These are phyloP conservation scores for Gobionotothen gibberifrons DNA, from an alignment of 2,797 vertebrate genomes.

Conservation along the genomic window DNA sequence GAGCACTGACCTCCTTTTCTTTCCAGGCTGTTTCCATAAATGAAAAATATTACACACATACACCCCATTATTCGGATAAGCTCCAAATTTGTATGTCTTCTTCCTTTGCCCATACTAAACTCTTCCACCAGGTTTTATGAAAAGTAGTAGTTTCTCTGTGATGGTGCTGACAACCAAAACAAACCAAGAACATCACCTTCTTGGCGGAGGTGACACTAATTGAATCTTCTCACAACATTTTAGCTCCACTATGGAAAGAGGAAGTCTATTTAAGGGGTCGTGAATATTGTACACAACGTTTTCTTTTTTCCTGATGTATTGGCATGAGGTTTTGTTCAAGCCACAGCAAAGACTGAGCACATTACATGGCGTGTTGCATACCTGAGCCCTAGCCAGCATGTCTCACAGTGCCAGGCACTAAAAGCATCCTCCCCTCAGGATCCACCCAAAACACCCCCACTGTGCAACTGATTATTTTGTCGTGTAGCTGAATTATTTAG, in stretches of 20 bases:
- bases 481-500: constrained; percentile 30
- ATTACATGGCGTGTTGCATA: constrained; percentile 70
- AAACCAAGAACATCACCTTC: no score
- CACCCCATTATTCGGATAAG: no score
- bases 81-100: no score
- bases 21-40: no score
- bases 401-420: constrained; percentile 42
- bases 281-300: constrained; percentile 35
- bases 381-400: constrained; percentile 56
- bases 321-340: constrained; percentile 49
- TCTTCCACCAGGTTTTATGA: no score
- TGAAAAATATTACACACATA: no score
- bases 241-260: constrained; percentile 2
- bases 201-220: not conserved
- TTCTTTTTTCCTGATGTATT: constrained; percentile 61
- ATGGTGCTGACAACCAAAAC: no score
- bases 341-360: constrained; percentile 58
- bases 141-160: no score
- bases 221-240: constrained; percentile 14
- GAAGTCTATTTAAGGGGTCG: constrained; percentile 16
- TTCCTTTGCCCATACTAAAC: no score
- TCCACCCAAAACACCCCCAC: constrained; percentile 38
- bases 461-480: constrained; percentile 20
- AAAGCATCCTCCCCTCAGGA: constrained; percentile 48
- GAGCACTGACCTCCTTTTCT: no score